A percentile compares a stretch with the other conserved stretches of the same genome.
phyloP scores from a whole-genome alignment of 2,888 invertebrate species.

The Bibio marci region DNA sequence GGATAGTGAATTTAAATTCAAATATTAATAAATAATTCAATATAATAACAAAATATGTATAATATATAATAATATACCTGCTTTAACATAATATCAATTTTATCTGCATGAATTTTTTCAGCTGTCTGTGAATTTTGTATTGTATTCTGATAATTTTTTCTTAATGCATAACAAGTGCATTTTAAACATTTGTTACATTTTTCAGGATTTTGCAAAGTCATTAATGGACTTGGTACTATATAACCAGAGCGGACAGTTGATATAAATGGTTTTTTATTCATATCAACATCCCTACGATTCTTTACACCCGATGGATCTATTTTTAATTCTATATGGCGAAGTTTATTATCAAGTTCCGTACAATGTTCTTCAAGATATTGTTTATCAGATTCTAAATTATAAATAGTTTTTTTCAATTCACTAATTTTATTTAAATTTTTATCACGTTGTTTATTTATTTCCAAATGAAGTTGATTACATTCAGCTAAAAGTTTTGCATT shows the following conservation, averaged over 20 bases:
- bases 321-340: slow-evolving; percentile 26
- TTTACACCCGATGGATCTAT: slow-evolving; percentile 24
- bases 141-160: slow-evolving; percentile 20
- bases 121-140: slow-evolving; percentile 27
- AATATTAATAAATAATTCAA: too few relatives aligned
- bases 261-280: slow-evolving; percentile 25
- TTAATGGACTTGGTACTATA: slow-evolving; percentile 14
- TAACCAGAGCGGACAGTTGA: slow-evolving; percentile 24
- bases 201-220: slow-evolving; percentile 8
- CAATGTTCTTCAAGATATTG: slow-evolving; percentile 30
- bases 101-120: slow-evolving; percentile 27
- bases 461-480: slow-evolving; percentile 53
- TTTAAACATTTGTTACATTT: slow-evolving; percentile 19
- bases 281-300: slow-evolving; percentile 13
- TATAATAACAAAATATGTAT: too few relatives aligned
- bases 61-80: too few relatives aligned
- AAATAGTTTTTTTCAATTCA: slow-evolving; percentile 34
- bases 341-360: slow-evolving; percentile 29
- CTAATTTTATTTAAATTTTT: slow-evolving; percentile 37
- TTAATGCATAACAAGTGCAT: slow-evolving; percentile 14
- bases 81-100: slow-evolving; percentile 14
- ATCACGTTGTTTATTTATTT: slow-evolving; percentile 47
- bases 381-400: slow-evolving; percentile 36
- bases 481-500: slow-evolving; percentile 59
- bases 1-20: too few relatives aligned